These are phyloP conservation scores for Tringa solitaria DNA, from an alignment of 2,113 vertebrate species.

Conservation along the genomic window DNA sequence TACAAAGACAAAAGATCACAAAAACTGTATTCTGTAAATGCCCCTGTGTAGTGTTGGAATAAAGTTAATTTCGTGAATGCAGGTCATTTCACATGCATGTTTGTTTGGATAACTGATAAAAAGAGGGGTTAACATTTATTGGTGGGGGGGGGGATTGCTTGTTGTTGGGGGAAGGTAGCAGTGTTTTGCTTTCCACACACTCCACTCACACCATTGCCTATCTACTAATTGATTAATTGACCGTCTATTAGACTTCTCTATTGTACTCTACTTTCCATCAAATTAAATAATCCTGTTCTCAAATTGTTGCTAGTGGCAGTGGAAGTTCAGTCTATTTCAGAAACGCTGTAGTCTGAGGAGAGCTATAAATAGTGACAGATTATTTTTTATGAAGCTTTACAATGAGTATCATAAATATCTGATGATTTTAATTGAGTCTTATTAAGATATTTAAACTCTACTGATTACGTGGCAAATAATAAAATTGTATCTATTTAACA, in stretches of 20 bases:
- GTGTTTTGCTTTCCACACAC: background rate
- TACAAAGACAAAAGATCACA: slow-evolving; percentile 38
- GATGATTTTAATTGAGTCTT: slow-evolving; percentile 57
- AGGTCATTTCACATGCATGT: background rate
- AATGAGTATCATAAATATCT: slow-evolving; percentile 56
- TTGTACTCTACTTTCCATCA: background rate
- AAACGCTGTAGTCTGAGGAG: background rate
- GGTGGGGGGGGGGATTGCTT: background rate
- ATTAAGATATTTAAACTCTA: slow-evolving; percentile 59
- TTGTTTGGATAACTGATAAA: background rate
- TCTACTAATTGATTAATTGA: slow-evolving; percentile 6
- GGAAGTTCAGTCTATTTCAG: background rate
- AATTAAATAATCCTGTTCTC: slow-evolving; percentile 26
- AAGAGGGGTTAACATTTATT: background rate
- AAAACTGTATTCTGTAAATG: background rate
- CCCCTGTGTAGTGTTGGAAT: background rate
- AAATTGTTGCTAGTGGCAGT: background rate
- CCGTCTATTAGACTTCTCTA: background rate
- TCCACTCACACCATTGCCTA: background rate
- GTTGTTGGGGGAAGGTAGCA: background rate
- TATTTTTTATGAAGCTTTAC: slow-evolving; percentile 23
- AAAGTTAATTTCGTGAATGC: background rate
- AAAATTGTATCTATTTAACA: slow-evolving; percentile 48
- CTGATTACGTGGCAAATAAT: slow-evolving; percentile 44
- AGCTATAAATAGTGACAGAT: slow-evolving; percentile 9